Base-by-base conservation (phyloP, 2,888 invertebrate species). In the Habroteleia sp. region DNA sequence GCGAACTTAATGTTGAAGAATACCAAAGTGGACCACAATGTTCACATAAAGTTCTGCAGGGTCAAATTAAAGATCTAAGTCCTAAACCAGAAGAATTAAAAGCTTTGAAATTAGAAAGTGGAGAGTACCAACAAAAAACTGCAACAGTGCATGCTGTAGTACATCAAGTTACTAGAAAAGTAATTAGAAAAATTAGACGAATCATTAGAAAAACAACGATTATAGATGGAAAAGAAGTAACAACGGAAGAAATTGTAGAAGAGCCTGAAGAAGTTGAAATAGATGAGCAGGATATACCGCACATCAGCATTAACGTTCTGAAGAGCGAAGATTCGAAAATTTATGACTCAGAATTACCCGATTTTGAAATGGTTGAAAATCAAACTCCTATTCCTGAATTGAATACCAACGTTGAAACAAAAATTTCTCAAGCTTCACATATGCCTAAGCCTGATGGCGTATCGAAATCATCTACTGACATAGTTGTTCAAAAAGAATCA, bases 141-240 rank as follows among this genome's bases (percentile, higher is more conserved):
- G 93, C 94, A 0, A 93, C 93, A 79, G 93, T 96, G 0, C 92
- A 93, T 31, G 94, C 95, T 13, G 93, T 95, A 3, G 94, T 95
- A 0, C 94, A 95, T 84, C 95, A 95, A 89, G 94, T 96, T 0
- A 94, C 95, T 0, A 91, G 94, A 76, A 91, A 93, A 83, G 92
- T 95, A n/a, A 92, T 95, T 2, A 91, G 93, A 69, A 94, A 93
- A 80, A 93, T 93, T 8, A 91, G 94, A 41, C 92, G 93, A 75
- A 94, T 95, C 10, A 94, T 96, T 50, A 91, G 94, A 54, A 92
- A 93, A 77, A 91, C 94, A 1, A 93, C 94, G 0, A 93, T 95
- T 2, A 92, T 96, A 65, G 93, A 96, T 85, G 96, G 96, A 0
- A 94, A 95, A 88, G 96, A 96, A 89, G 93, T 94, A 72, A 91